A percentile compares a stretch with the other conserved stretches of the same genome.
Conservation (phyloP, 2,888 invertebrate species). For the Drosophila colorata region DNA sequence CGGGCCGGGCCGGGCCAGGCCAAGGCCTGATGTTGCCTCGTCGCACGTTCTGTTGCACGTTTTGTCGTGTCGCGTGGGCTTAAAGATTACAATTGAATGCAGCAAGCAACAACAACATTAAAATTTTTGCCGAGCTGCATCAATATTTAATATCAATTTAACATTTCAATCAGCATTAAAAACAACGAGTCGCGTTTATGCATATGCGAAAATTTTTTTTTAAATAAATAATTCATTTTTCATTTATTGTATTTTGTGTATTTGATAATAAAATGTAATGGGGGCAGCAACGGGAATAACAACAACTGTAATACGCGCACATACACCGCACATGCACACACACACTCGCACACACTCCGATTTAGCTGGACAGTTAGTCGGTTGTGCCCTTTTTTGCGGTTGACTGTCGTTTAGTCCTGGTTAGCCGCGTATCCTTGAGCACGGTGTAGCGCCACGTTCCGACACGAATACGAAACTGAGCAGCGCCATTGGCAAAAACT, state of each 20-base stretch:
- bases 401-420: constrained; percentile 22
- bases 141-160: constrained; percentile 69
- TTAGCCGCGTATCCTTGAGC: constrained; percentile 80
- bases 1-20: constrained; percentile 9
- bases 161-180: constrained; percentile 71
- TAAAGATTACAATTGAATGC: constrained; percentile 34
- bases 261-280: constrained; percentile 66
- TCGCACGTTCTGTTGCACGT: not conserved
- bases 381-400: constrained; percentile 44
- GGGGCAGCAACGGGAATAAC: constrained; percentile 16
- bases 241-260: constrained; percentile 70
- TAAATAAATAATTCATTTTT: constrained; percentile 74
- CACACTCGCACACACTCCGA: constrained; percentile 12
- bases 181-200: constrained; percentile 26
- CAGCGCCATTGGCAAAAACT: constrained; percentile 77
- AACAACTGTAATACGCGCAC: constrained; percentile 21
- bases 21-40: constrained; percentile 11
- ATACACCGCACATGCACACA: constrained; percentile 39
- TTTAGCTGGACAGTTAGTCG: constrained; percentile 40
- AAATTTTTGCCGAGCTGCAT: constrained; percentile 33
- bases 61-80: constrained; percentile 19
- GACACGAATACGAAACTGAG: constrained; percentile 86
- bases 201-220: constrained; percentile 35
- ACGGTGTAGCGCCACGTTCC: constrained; percentile 85
- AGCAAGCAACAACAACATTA: constrained; percentile 20